phyloP scores from a whole-genome alignment of 2,113 vertebrate species.

The Ciconia maguari region DNA sequence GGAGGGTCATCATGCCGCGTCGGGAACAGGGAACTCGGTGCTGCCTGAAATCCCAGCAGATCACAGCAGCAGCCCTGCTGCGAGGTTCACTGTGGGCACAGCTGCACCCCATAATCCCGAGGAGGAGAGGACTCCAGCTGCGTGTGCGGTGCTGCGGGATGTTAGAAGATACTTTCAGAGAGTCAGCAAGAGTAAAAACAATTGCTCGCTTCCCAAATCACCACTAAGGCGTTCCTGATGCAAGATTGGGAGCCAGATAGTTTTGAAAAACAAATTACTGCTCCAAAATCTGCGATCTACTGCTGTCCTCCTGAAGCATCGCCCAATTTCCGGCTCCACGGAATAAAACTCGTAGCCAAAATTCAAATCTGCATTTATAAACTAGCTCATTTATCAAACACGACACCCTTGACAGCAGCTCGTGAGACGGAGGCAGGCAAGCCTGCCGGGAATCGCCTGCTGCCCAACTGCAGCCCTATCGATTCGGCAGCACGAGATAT shows the following conservation, averaged over 20 bases:
- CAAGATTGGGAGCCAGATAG: neutral
- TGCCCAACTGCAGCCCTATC: neutral
- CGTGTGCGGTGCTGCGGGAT: accelerated
- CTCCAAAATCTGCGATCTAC: neutral
- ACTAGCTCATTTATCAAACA: neutral
- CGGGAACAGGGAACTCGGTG: accelerated
- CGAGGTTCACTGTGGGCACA: accelerated
- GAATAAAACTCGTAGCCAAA: neutral
- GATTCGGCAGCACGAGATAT: neutral
- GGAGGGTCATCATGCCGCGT: accelerated
- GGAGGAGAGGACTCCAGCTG: neutral
- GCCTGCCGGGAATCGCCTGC: neutral
- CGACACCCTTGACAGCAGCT: neutral
- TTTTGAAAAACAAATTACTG: neutral
- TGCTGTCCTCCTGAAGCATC: neutral
- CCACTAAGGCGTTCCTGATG: neutral
- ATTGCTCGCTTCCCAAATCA: neutral
- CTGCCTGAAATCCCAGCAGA: neutral
- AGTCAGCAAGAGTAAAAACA: neutral
- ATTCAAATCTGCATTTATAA: neutral
- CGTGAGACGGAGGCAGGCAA: neutral
- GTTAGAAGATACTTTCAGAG: neutral
- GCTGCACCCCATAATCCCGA: neutral
- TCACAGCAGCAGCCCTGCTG: neutral
- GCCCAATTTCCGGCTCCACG: neutral